These are phyloP conservation scores for Myripristis jacobus DNA, from an alignment of 2,797 vertebrate species.

Conservation along the genomic window DNA sequence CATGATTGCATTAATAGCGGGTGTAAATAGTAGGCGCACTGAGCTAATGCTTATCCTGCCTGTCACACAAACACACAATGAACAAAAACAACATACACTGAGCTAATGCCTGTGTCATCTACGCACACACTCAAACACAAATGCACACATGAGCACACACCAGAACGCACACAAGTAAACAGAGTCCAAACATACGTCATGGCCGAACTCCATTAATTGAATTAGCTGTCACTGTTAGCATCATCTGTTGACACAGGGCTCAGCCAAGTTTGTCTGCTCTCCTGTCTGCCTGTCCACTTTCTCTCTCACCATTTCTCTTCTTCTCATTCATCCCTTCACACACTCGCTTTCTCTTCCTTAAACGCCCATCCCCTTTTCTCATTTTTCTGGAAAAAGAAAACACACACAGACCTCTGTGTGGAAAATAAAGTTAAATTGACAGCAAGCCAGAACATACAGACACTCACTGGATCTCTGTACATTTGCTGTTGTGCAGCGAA, in stretches of 20 bases:
- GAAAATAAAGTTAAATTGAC: constrained; percentile 1
- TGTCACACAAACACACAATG: constrained; percentile 26
- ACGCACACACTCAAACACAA: constrained; percentile 16
- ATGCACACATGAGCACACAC: constrained; percentile 17
- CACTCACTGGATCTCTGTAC: too few relatives aligned
- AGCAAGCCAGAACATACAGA: background rate
- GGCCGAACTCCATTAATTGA: constrained; percentile 65
- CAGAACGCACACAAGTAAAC: constrained; percentile 44
- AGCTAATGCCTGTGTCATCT: constrained; percentile 40
- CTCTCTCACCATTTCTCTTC: constrained; percentile 3
- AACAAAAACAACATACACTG: constrained; percentile 43
- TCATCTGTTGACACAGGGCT: constrained; percentile 75
- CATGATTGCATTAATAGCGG: constrained; percentile 26
- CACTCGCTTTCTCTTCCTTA: background rate
- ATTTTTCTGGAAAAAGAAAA: constrained; percentile 19
- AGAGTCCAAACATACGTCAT: constrained; percentile 76
- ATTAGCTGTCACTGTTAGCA: constrained; percentile 51
- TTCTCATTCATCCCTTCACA: background rate
- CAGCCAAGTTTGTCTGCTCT: constrained; percentile 52
- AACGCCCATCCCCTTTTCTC: background rate
- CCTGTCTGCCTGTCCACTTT: constrained; percentile 18
- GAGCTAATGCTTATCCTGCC: constrained; percentile 40
- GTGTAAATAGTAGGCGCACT: constrained; percentile 23
- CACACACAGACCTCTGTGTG: background rate
- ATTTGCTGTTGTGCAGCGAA: background rate